Conservation (phyloP, 2,888 invertebrate species). For the Macrosiphum euphorbiae region DNA sequence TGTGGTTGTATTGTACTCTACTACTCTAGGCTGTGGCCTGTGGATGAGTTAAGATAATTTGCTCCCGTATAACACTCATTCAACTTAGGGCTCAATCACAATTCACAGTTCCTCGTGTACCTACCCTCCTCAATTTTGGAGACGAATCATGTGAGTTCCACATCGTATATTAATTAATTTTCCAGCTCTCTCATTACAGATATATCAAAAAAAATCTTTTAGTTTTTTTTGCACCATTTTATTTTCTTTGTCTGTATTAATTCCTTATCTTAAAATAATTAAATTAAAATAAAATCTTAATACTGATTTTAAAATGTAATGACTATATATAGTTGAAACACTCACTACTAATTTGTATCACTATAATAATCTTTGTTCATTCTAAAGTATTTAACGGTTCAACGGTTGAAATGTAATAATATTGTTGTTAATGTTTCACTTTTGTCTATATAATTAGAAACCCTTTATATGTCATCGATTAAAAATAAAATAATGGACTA, state of each 20-base stretch:
- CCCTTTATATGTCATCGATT: not conserved
- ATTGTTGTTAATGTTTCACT: not conserved
- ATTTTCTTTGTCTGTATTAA: not conserved
- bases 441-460: no score
- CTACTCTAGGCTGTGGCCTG: no score
- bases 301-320: not conserved
- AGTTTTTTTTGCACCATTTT: not conserved
- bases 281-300: not conserved
- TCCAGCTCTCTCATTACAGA: not conserved
- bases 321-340: not conserved
- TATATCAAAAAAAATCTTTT: not conserved
- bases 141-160: not conserved
- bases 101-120: not conserved
- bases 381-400: not conserved
- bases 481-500: not conserved
- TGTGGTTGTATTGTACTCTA: not conserved
- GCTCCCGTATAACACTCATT: not conserved
- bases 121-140: not conserved
- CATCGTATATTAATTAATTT: not conserved
- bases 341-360: not conserved
- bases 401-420: not conserved
- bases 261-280: not conserved
- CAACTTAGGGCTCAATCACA: not conserved
- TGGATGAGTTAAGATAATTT: not conserved
- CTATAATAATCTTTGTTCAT: not conserved